Evolutionary conservation across 2,113 vertebrate genomes (phyloP).

Genomic region (Tachysurus fulvidraco): DNA sequence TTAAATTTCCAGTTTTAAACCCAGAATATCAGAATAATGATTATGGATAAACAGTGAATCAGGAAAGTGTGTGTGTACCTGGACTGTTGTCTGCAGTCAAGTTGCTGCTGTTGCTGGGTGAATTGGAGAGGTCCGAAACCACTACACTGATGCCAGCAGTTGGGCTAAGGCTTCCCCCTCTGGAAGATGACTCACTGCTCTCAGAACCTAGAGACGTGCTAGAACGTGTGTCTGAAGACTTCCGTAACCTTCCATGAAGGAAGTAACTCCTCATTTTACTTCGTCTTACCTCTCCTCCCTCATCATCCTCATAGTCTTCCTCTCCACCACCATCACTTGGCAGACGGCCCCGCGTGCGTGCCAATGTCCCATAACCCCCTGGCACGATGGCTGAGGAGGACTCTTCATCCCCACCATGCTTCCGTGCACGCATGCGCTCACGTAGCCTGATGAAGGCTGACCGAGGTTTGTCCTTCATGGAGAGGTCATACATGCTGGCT

Average conservation of each 20-base stretch:
- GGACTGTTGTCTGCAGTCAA: slow-evolving; percentile 83
- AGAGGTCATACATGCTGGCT: slow-evolving; percentile 97
- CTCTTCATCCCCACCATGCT: slow-evolving; percentile 79
- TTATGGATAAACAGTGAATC: background rate
- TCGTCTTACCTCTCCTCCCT: slow-evolving; percentile 77
- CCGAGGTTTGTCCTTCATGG: slow-evolving; percentile 85
- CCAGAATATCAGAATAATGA: background rate
- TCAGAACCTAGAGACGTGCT: slow-evolving; percentile 91
- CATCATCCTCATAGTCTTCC: slow-evolving; percentile 83
- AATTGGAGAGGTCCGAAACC: slow-evolving; percentile 74
- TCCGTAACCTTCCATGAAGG: slow-evolving; percentile 83
- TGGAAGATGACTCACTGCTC: slow-evolving; percentile 89
- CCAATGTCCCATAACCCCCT: slow-evolving; percentile 63
- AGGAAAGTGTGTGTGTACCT: slow-evolving; percentile 67
- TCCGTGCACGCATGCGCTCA: slow-evolving; percentile 88
- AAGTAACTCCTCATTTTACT: slow-evolving; percentile 87
- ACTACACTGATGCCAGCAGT: slow-evolving; percentile 76
- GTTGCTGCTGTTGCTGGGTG: slow-evolving; percentile 84
- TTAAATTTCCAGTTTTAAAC: background rate
- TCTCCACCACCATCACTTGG: slow-evolving; percentile 78
- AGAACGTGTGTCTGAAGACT: slow-evolving; percentile 89
- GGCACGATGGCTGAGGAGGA: slow-evolving; percentile 82
- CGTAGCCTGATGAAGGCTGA: slow-evolving; percentile 90
- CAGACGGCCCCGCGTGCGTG: slow-evolving; percentile 61
- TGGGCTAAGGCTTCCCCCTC: slow-evolving; percentile 80